Conservation (phyloP, 2,113 vertebrate genomes). For the Delphinapterus leucas region DNA sequence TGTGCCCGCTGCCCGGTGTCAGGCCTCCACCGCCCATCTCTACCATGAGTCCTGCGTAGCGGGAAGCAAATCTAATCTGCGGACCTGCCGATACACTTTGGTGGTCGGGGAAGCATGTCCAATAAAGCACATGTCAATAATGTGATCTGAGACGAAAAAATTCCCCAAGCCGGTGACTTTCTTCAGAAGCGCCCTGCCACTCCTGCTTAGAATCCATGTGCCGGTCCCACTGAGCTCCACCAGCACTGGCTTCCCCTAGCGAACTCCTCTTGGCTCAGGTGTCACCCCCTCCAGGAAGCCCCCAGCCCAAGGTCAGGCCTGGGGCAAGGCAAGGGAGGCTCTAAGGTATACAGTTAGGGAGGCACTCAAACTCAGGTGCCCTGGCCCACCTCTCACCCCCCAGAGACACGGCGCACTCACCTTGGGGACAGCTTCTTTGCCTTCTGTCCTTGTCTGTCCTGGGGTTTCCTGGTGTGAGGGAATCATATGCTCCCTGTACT, state of each 20-base stretch:
- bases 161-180: background rate
- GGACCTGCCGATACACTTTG: background rate
- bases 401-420: too few relatives aligned
- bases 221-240: background rate
- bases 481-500: accelerated
- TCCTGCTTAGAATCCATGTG: accelerated
- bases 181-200: accelerated
- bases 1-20: background rate
- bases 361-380: background rate
- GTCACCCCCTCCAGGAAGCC: background rate
- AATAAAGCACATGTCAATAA: background rate
- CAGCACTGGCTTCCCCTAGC: background rate
- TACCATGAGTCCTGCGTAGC: accelerated
- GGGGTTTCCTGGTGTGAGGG: background rate
- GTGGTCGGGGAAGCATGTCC: background rate
- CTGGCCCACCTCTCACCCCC: background rate
- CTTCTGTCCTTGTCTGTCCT: background rate
- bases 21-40: background rate
- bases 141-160: background rate
- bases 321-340: background rate
- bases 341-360: too few relatives aligned
- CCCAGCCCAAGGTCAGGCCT: background rate
- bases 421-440: too few relatives aligned
- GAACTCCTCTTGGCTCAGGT: background rate
- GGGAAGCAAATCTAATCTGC: constrained; percentile 30